phyloP scores from a whole-genome alignment of 2,113 vertebrate genomes.

The Rafetus swinhoei region DNA sequence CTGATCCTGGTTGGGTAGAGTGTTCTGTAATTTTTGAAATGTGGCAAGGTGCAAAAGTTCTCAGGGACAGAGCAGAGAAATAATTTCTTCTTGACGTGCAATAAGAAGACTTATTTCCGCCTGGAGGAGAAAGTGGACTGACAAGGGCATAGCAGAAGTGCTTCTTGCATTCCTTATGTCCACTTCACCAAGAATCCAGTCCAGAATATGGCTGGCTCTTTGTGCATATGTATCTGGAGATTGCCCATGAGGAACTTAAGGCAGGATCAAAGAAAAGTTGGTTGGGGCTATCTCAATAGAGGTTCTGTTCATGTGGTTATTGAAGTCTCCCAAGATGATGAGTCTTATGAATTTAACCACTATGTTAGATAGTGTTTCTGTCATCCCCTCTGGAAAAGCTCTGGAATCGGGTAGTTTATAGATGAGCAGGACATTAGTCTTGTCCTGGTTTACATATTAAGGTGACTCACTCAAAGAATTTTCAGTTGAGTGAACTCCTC shows the following conservation, averaged over 20 bases:
- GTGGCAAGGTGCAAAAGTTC: background rate
- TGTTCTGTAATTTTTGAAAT: conserved; percentile 23
- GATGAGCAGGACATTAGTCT: background rate
- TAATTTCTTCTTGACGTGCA: background rate
- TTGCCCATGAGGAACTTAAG: background rate
- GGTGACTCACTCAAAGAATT: background rate
- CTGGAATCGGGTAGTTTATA: background rate
- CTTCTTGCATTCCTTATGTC: conserved; percentile 18
- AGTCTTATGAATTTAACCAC: background rate
- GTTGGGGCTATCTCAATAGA: background rate
- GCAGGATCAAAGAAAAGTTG: background rate
- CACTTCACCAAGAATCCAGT: background rate
- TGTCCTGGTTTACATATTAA: background rate
- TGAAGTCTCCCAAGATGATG: background rate
- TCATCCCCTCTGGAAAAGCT: background rate
- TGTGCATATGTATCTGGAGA: background rate
- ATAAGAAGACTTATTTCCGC: background rate
- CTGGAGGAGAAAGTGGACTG: background rate
- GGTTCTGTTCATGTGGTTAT: background rate
- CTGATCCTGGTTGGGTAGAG: fast-evolving
- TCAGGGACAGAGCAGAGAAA: background rate
- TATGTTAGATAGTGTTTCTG: background rate
- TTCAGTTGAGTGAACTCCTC: background rate
- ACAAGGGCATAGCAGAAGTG: background rate
- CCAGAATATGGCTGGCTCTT: background rate